Percentiles rank a stretch among this genome's conserved stretches.
Evolutionary conservation across 92 coral and sea anemone genomes (phyloP).

Genomic region (Metridium senile): DNA sequence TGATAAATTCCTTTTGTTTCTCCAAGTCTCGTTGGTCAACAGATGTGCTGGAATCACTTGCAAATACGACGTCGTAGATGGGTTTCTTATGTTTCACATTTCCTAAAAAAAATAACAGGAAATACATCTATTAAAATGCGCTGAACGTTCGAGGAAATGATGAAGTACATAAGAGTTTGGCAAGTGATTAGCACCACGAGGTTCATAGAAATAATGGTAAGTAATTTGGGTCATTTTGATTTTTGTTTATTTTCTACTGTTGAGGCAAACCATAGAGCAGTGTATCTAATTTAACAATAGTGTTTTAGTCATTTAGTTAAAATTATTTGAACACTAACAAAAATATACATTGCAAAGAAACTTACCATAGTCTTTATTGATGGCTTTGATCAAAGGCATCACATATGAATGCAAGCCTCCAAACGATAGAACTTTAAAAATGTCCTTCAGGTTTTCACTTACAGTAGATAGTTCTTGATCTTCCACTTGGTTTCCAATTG

Average conservation of each 20-base stretch:
- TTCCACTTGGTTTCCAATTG: conserved; percentile 62
- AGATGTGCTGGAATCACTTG: conserved; percentile 51
- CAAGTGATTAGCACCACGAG: too few species aligned
- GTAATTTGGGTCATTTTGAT: too few species aligned
- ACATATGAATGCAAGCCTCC: conserved; percentile 29
- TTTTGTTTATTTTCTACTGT: too few species aligned
- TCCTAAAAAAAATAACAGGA: conserved; percentile 5
- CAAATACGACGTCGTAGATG: conserved; percentile 52
- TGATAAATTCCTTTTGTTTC: conserved; percentile 63
- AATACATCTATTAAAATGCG: background rate
- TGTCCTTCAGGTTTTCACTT: conserved; percentile 56
- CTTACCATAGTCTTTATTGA: conserved; percentile 30
- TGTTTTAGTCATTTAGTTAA: too few species aligned
- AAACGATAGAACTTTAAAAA: conserved; percentile 46
- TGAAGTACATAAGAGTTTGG: too few species aligned
- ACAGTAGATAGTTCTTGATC: conserved; percentile 59
- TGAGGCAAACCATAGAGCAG: too few species aligned
- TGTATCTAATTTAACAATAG: too few species aligned
- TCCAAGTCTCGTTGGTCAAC: conserved; percentile 50
- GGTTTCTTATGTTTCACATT: background rate
- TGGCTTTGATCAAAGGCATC: conserved; percentile 14
- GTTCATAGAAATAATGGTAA: too few species aligned
- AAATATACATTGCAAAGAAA: background rate
- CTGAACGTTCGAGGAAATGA: too few species aligned
- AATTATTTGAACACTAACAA: too few species aligned